These are phyloP conservation scores for Cercopithecus neglectus DNA, from an alignment of 2,797 vertebrate species.

Conservation along the genomic window DNA sequence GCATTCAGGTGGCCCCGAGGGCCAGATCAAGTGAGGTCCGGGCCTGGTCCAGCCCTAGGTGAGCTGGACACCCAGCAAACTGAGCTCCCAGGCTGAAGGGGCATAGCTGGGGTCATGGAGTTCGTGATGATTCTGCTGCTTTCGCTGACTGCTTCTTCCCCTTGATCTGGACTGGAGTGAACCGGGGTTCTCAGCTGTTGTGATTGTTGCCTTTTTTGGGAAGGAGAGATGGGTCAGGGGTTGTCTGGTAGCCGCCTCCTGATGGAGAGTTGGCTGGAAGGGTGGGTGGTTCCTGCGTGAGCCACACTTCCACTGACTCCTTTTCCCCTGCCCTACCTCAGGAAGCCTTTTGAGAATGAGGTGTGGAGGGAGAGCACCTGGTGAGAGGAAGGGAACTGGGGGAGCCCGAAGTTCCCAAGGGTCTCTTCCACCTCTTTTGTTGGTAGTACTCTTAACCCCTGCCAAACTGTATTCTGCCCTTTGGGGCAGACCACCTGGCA, in stretches of 20 bases:
- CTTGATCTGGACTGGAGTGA: neutral
- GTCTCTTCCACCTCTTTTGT: neutral
- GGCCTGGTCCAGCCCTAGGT: neutral
- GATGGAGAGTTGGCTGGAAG: neutral
- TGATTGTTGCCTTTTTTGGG: conserved; percentile 51
- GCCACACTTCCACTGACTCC: neutral
- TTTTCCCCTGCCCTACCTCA: neutral
- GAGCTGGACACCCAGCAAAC: neutral
- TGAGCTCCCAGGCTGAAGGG: neutral
- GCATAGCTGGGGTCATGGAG: neutral
- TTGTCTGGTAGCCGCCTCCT: neutral
- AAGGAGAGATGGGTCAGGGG: neutral
- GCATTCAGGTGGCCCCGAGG: neutral
- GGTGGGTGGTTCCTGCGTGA: neutral
- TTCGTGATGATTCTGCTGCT: neutral
- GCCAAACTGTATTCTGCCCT: neutral
- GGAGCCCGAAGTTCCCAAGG: neutral
- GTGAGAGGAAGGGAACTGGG: neutral
- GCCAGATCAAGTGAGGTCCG: neutral
- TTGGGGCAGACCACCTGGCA: neutral
- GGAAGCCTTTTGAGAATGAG: neutral
- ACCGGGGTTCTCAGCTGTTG: conserved; percentile 21
- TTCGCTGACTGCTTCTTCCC: neutral
- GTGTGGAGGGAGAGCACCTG: neutral
- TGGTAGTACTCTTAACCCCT: neutral